phyloP scores from a whole-genome alignment of 2,888 invertebrate genomes.

The Carpatolechia fugitivella region DNA sequence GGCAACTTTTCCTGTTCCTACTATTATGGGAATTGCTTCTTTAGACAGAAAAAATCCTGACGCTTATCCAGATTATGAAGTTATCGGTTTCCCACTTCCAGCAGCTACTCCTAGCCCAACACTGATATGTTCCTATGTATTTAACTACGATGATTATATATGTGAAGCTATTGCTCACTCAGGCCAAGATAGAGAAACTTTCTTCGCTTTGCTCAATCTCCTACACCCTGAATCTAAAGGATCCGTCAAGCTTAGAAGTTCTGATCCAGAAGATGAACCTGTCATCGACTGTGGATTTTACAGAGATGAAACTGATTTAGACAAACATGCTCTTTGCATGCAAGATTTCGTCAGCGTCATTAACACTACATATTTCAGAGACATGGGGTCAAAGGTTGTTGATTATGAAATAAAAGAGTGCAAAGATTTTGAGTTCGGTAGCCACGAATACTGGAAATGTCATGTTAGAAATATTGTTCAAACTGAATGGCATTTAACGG shows the following conservation, averaged over 20 bases:
- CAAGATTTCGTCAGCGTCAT: constrained; percentile 32
- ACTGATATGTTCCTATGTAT: constrained; percentile 34
- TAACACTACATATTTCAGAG: constrained; percentile 32
- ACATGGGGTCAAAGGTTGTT: constrained; percentile 27
- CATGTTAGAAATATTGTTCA: constrained; percentile 56
- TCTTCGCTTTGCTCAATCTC: constrained; percentile 32
- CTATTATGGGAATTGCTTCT: constrained; percentile 45
- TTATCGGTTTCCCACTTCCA: constrained; percentile 34
- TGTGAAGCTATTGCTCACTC: constrained; percentile 35
- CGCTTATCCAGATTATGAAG: constrained; percentile 49
- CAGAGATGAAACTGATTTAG: constrained; percentile 34
- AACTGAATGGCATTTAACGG: constrained; percentile 77
- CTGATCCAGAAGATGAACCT: constrained; percentile 38
- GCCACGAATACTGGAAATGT: constrained; percentile 48
- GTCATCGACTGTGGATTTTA: constrained; percentile 41
- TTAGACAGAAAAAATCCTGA: constrained; percentile 46
- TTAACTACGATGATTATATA: constrained; percentile 35
- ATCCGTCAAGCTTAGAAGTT: constrained; percentile 36
- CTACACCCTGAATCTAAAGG: constrained; percentile 48
- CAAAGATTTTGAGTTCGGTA: constrained; percentile 10
- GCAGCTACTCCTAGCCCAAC: constrained; percentile 32
- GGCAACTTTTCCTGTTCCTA: constrained; percentile 36
- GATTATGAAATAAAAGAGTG: constrained; percentile 55
- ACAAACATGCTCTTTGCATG: constrained; percentile 30
- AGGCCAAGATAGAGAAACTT: constrained; percentile 25